A percentile compares a stretch with the other conserved stretches of the same genome.
Evolutionary conservation across 2,888 invertebrate species (phyloP).

Genomic region (Parnassius mnemosyne): DNA sequence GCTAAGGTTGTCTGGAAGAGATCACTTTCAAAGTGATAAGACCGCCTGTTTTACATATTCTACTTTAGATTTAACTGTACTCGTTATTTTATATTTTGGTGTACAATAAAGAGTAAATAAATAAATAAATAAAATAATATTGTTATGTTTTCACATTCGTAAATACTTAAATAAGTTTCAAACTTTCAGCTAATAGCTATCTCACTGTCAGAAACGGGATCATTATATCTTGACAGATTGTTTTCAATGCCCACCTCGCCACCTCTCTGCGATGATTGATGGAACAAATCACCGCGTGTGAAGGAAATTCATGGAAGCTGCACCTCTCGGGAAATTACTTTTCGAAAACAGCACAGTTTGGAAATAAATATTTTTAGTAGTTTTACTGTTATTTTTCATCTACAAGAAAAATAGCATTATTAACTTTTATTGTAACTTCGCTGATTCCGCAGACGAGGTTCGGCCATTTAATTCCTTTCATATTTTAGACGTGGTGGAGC

Average conservation of each 20-base stretch:
- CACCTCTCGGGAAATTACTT: conserved; percentile 4
- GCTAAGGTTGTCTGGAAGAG: too few relatives aligned
- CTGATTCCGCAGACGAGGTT: not conserved
- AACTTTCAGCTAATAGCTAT: not conserved
- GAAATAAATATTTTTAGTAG: not conserved
- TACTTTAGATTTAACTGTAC: too few relatives aligned
- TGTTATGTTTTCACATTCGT: too few relatives aligned
- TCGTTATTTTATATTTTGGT: too few relatives aligned
- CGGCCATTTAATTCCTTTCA: not conserved
- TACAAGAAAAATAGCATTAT: too few relatives aligned
- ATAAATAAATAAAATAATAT: too few relatives aligned
- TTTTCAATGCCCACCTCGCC: conserved; percentile 14
- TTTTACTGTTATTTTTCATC: too few relatives aligned
- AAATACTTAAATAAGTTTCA: not conserved
- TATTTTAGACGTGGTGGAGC: too few relatives aligned
- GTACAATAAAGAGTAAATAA: too few relatives aligned
- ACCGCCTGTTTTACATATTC: too few relatives aligned
- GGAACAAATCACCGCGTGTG: conserved; percentile 33
- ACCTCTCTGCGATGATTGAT: conserved; percentile 48
- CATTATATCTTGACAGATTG: conserved; percentile 57
- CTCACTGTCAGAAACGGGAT: conserved; percentile 45
- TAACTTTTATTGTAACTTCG: too few relatives aligned
- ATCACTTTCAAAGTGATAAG: too few relatives aligned
- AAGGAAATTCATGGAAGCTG: conserved; percentile 15
- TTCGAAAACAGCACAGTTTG: not conserved